Evolutionary conservation across 1,140 invertebrate genomes (phyloP).

Genomic region (Geopemphigus sp.): DNA sequence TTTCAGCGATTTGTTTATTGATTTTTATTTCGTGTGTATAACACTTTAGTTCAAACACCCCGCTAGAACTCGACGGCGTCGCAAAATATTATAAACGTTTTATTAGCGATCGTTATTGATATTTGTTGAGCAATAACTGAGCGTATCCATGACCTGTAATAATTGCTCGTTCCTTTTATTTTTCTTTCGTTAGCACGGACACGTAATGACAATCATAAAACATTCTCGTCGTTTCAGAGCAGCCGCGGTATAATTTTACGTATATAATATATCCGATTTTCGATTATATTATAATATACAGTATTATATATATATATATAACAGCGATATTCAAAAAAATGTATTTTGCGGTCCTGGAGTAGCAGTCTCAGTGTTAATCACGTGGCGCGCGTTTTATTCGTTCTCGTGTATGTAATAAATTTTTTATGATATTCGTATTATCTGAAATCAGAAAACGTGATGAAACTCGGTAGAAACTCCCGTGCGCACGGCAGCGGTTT

Average conservation of each 20-base stretch:
- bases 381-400: background rate
- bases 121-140: background rate
- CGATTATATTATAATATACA: too few relatives aligned
- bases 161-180: background rate
- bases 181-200: too few relatives aligned
- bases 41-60: background rate
- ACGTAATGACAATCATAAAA: background rate
- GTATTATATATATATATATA: too few relatives aligned
- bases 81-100: background rate
- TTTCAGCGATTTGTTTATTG: background rate
- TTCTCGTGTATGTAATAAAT: background rate
- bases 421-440: background rate
- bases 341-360: background rate
- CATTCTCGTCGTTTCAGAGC: background rate
- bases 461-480: conserved; percentile 11
- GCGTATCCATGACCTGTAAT: background rate
- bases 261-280: background rate
- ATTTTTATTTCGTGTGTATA: background rate
- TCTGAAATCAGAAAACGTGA: conserved; percentile 31
- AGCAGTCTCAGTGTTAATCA: background rate
- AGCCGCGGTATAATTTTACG: background rate
- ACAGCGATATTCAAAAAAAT: background rate
- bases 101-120: background rate
- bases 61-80: background rate
- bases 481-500: conserved; percentile 44